phyloP scores from a whole-genome alignment of 2,888 invertebrate genomes.

The Maniola hyperantus region DNA sequence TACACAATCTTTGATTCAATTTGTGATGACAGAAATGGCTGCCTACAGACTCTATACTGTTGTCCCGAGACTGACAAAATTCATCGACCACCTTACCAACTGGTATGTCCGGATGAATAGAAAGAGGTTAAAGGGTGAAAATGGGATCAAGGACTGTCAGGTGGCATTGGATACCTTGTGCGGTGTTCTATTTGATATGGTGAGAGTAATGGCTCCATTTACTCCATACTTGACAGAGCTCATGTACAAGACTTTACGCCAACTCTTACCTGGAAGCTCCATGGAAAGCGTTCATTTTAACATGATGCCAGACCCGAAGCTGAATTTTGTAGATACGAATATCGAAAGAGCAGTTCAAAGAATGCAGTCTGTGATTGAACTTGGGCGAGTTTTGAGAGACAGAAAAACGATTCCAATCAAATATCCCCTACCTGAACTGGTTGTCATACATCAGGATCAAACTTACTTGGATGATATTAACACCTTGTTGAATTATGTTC shows the following conservation, averaged over 20 bases:
- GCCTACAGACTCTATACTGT: conserved; percentile 98
- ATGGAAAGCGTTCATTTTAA: conserved; percentile 95
- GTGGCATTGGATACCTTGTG: conserved; percentile 94
- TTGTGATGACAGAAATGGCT: conserved; percentile 96
- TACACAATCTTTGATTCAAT: conserved; percentile 95
- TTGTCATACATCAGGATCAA: conserved; percentile 95
- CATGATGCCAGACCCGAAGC: conserved; percentile 90
- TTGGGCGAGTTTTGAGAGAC: conserved; percentile 96
- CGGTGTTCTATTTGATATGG: conserved; percentile 93
- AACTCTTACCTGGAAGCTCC: conserved; percentile 81
- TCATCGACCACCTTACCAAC: conserved; percentile 98
- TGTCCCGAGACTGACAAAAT: conserved; percentile 95
- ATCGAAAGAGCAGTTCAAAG: conserved; percentile 95
- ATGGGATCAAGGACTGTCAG: conserved; percentile 90
- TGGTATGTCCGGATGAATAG: conserved; percentile 99
- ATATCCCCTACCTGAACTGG: conserved; percentile 97
- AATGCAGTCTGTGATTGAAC: conserved; percentile 97
- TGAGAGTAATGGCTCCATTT: conserved; percentile 97
- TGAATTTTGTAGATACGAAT: conserved; percentile 88
- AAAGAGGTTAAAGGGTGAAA: conserved; percentile 96
- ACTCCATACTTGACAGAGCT: conserved; percentile 98
- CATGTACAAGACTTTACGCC: conserved; percentile 94
- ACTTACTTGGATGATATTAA: conserved; percentile 90
- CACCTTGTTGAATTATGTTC: conserved; percentile 91
- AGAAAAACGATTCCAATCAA: conserved; percentile 96